These are phyloP conservation scores for Epistrophella euchroma DNA, from an alignment of 2,888 invertebrate genomes.

Conservation along the genomic window DNA sequence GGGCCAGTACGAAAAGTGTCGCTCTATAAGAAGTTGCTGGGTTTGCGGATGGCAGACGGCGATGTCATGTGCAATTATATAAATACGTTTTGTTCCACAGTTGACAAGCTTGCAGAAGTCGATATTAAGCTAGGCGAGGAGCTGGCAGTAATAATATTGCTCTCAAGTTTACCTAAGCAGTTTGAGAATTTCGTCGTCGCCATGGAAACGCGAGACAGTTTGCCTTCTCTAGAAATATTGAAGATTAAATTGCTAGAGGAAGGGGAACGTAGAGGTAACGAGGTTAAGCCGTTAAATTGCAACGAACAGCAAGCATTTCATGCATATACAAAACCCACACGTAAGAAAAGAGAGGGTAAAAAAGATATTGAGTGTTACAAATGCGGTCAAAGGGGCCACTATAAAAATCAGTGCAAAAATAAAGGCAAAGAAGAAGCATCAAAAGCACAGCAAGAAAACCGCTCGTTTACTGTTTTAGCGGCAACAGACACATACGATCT, in stretches of 20 bases:
- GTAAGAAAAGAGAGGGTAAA: constrained; percentile 42
- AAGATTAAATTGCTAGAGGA: constrained; percentile 52
- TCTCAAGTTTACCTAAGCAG: constrained; percentile 52
- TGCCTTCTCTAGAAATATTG: constrained; percentile 33
- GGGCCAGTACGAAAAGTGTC: constrained; percentile 65
- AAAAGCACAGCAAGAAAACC: constrained; percentile 34
- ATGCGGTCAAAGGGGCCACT: constrained; percentile 37
- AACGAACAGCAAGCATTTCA: not conserved
- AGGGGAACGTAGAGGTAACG: constrained; percentile 36
- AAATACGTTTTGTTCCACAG: constrained; percentile 3
- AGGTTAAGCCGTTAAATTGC: constrained; percentile 29
- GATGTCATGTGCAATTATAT: constrained; percentile 46
- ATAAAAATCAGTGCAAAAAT: constrained; percentile 50
- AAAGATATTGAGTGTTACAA: constrained; percentile 33
- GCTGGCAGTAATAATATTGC: constrained; percentile 51
- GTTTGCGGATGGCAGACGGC: constrained; percentile 52
- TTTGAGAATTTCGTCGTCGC: constrained; percentile 54
- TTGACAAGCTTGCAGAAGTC: constrained; percentile 11
- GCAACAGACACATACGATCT: constrained; percentile 32
- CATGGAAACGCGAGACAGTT: constrained; percentile 5
- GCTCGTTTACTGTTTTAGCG: constrained; percentile 45
- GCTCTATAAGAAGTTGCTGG: constrained; percentile 64
- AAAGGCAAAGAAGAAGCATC: constrained; percentile 42
- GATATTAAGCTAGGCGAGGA: constrained; percentile 41
- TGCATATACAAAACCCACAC: constrained; percentile 33